Evolutionary conservation across 2,888 invertebrate genomes (phyloP), one percentile per base, ranked within the genome.

Genomic region (Ennomos quercinarius): DNA sequence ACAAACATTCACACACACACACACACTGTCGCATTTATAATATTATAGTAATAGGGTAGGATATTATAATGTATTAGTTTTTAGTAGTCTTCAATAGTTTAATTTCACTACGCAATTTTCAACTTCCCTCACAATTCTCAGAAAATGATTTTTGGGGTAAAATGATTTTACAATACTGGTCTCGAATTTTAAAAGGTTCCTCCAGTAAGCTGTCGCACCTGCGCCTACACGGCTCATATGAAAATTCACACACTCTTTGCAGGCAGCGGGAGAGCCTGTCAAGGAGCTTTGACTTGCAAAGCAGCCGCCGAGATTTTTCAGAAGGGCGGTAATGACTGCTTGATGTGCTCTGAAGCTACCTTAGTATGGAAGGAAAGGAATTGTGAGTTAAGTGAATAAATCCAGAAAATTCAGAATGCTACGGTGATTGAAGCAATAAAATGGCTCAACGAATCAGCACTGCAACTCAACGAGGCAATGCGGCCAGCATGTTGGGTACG

Each of bases 251-350:
- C 71, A 75, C 71, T 73, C 64, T 56, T 34, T 40, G 44, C 40
- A 9, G 39, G 10, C 36, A 9, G 10, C 17, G 50, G 36, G 54
- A 50, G 59, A 13, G 72, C 68, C 53, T 71, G 74, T 72, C 71
- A 79, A 84, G 78, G 80, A 83, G 86, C 84, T 91, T 91, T 91
- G 91, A 92, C 91, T 92, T 92, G 92, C 91, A 91, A 92, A 92
- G 82, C 84, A 91, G 89, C 79, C 76, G 68, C 78, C 70, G 83
- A 88, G 89, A 88, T 91, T 91, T 91, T 91, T 90, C 88, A 83
- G 81, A 71, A 85, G 89, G 89, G 90, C 79, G 88, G 87, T 91
- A 91, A 92, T 92, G 92, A 91, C 87, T 82, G 77, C 87, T 88
- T 89, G 87, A 89, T 91, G 87, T 84, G 84, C 82, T 81, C 67